Evolutionary conservation across 1,140 invertebrate genomes (phyloP).

Genomic region (Pogonomyrmex barbatus): DNA sequence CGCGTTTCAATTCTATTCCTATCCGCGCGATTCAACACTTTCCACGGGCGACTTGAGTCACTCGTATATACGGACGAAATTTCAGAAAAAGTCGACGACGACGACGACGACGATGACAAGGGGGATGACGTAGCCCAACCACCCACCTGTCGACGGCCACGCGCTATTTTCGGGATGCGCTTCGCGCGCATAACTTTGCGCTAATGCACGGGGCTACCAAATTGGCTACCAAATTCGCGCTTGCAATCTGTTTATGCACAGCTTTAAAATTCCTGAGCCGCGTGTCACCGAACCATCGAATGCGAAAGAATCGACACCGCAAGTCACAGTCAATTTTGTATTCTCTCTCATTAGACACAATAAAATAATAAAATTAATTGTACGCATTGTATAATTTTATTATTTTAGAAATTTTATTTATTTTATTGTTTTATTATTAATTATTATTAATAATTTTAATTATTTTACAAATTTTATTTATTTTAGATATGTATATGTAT

Average conservation of each 20-base stretch:
- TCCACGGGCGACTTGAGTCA: conserved; percentile 60
- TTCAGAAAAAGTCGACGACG: conserved; percentile 16
- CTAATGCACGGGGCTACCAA: neutral
- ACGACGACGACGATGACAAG: conserved; percentile 3
- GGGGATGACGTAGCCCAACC: conserved; percentile 36
- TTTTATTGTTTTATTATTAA: too few relatives aligned
- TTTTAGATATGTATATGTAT: too few relatives aligned
- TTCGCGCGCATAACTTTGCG: conserved; percentile 12
- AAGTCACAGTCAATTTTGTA: neutral
- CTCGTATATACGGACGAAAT: conserved; percentile 43
- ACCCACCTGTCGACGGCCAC: conserved; percentile 52
- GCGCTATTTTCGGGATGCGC: conserved; percentile 37
- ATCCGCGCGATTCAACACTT: conserved; percentile 59
- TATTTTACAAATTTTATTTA: too few relatives aligned
- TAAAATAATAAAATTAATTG: neutral
- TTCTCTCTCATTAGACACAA: neutral
- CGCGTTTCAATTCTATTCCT: conserved; percentile 69
- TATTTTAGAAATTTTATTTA: too few relatives aligned
- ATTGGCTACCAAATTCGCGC: neutral
- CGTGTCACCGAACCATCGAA: too few relatives aligned
- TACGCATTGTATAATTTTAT: too few relatives aligned
- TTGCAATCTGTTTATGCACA: neutral
- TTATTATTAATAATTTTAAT: too few relatives aligned
- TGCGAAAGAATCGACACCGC: neutral
- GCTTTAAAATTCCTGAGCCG: neutral